Base-by-base conservation (phyloP, 1,140 invertebrate genomes). In the Zaprionus lachaisei region DNA sequence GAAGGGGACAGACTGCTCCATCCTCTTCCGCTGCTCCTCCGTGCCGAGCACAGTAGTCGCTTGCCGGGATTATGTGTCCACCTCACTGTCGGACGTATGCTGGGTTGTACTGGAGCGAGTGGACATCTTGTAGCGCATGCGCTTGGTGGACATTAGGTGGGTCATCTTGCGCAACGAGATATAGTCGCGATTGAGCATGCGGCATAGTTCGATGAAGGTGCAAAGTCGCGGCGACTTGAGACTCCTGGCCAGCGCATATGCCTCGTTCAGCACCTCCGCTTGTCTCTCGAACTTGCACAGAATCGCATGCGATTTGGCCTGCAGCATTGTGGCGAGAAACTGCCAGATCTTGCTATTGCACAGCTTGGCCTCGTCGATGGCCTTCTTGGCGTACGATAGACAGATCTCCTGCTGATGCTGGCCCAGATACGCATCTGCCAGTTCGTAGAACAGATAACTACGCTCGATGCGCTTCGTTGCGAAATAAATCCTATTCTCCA, bases 391-490 rank as follows among this genome's bases (percentile, higher is more conserved):
- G n/a, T 66, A 79, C 14, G 70, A 56, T 26, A 92, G 61, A 24
- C 80, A 81, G 54, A 77, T 68, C 31, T 71, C 73, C n/a, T 83
- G 87, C 49, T 77, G 80, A 49, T 81, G 83, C 37, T 81, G 67
- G 2, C 44, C 22, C 44, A 92, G 34, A 20, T 92, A 79, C 15
- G 49, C 41, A 4, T 83, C 72, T 38, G 92, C 86, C 28, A 92
- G 68, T 70, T 92, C 92, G 37, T 92, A 85, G 2, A 90, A 65
- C 14, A 92, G 47, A 69, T 92, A 92, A 24, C 81, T 83, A 9
- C 83, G 78, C 12, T 92, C 92, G 5, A 92, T 91, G 0, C 80
- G 72, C 15, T 80, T 76, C 5, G 56, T 77, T 5, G 92, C 73
- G 55, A 87, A 92, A 3, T 67, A 6, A 11, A 92, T 62, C 0